Evolutionary conservation across 2,797 vertebrate genomes (phyloP), one percentile per base, ranked within the genome.

Genomic region (Coregonus sp.): DNA sequence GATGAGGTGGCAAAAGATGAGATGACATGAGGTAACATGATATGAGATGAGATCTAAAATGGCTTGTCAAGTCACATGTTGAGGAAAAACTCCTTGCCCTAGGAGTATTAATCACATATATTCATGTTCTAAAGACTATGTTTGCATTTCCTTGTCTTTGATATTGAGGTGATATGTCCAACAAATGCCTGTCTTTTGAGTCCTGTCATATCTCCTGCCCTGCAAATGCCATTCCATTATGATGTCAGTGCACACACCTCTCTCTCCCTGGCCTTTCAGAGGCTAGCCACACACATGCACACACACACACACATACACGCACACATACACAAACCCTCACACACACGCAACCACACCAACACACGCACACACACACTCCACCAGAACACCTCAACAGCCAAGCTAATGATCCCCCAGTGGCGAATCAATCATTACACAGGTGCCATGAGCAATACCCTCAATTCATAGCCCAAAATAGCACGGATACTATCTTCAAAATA

Each of bases 381-480:
- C 16, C 37, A 63, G 50, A 61, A 37, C 80, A 70, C 12, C 5
- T 52, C 20, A 40, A n/a, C 15, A 37, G 7, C 33, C 29, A 20
- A 50, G 20, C 5, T 35, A 52, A 40, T 25, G 9, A 14, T 35
- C 7, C 14, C 70, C 56, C 33, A 40, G 51, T 69, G 18, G 35
- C 59, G 18, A 78, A 78, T 81, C 51, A 72, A 71, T 83, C 70
- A 78, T 84, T 65, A 77, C 33, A 82, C n/a, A 18, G 20, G 74
- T 51, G 47, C 74, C 75, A 70, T 65, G 54, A 67, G 70, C 52
- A 69, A 47, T 47, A 72, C 33, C 63, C 75, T 73, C 12, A 6
- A 51, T 56, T 75, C 20, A 52, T 20, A 74, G 68, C 40, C 40
- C 1, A 81, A 80, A 82, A 77, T 74, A 50, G 47, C 77, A 33